A percentile compares a stretch with the other conserved stretches of the same genome.
phyloP scores from a whole-genome alignment of 2,888 invertebrate genomes.

The Hartigia nigra region DNA sequence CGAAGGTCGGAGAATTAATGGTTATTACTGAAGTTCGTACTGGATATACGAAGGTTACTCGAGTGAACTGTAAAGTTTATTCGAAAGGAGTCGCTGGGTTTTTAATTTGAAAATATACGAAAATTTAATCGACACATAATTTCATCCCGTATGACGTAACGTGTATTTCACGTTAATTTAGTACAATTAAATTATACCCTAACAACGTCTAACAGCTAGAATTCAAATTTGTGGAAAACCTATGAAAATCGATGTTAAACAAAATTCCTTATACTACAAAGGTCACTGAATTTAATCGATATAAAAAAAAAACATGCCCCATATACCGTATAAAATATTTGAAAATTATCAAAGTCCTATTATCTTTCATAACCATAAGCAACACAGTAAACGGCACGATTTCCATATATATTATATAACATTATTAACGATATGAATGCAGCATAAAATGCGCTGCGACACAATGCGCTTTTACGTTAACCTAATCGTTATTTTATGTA shows the following conservation, averaged over 20 bases:
- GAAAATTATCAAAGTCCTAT: background rate
- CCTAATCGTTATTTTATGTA: conserved; percentile 37
- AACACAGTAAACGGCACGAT: background rate
- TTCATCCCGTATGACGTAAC: background rate
- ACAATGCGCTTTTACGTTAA: conserved; percentile 26
- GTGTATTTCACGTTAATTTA: background rate
- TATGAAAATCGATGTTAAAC: background rate
- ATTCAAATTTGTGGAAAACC: background rate
- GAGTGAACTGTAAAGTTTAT: background rate
- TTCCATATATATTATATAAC: conserved; percentile 13
- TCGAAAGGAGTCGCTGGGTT: background rate
- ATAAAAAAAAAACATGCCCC: too few species aligned
- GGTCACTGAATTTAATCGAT: background rate
- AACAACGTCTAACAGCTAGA: background rate
- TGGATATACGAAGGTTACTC: background rate
- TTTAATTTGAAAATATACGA: background rate
- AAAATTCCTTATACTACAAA: background rate
- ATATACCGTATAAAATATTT: too few species aligned
- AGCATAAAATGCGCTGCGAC: conserved; percentile 21
- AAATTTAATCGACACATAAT: background rate
- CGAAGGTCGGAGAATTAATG: conserved; percentile 11
- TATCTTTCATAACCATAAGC: background rate
- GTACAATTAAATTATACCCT: background rate
- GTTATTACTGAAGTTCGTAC: background rate
- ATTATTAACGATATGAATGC: conserved; percentile 28